Conservation (phyloP, 2,113 vertebrate genomes). For the Microcebus tavaratra region DNA sequence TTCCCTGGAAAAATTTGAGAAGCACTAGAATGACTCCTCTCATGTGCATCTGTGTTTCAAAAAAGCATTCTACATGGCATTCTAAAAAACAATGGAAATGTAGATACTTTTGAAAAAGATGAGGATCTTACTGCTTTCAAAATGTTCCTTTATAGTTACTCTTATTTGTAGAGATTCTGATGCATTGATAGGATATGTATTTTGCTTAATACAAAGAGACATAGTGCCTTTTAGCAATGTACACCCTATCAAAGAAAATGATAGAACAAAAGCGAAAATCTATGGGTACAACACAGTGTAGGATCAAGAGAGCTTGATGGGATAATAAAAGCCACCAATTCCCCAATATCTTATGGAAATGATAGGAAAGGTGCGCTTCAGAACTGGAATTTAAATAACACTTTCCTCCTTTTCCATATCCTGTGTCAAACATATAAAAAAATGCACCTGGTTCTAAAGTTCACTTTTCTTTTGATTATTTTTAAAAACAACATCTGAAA, state of each 20-base stretch:
- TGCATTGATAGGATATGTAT: background rate
- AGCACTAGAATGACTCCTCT: background rate
- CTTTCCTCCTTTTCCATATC: background rate
- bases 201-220: background rate
- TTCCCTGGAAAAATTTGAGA: background rate
- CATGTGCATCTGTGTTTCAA: background rate
- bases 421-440: background rate
- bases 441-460: background rate
- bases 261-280: background rate
- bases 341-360: background rate
- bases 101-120: background rate
- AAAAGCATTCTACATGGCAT: background rate
- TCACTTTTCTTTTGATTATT: background rate
- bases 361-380: background rate
- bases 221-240: background rate
- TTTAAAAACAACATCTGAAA: background rate
- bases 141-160: background rate
- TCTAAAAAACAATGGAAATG: background rate
- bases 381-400: background rate
- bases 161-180: conserved; percentile 25
- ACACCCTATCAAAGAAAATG: background rate
- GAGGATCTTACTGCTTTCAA: background rate
- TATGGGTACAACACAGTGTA: background rate
- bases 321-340: background rate
- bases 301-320: background rate